These are phyloP conservation scores for Phoxinus dragarum DNA, from an alignment of 2,797 vertebrate species.

Conservation along the genomic window DNA sequence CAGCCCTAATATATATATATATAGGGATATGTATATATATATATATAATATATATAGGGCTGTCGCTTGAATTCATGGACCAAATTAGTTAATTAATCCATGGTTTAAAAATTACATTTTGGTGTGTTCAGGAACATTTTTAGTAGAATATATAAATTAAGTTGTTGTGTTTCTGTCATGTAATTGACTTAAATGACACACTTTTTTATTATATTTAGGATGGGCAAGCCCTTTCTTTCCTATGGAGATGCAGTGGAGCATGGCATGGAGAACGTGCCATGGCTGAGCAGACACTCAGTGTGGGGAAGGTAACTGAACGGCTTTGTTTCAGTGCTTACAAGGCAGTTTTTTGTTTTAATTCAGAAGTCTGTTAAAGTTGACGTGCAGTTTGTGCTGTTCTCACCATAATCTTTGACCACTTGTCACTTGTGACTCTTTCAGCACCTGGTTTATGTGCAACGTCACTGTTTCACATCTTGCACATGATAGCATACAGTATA, in stretches of 20 bases:
- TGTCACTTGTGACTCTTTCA: constrained; percentile 4
- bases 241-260: constrained; percentile 89
- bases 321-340: constrained; percentile 1
- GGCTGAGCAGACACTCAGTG: constrained; percentile 83
- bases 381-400: not conserved
- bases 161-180: not conserved
- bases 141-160: not conserved
- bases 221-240: constrained; percentile 86
- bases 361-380: not conserved
- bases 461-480: not conserved
- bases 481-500: not conserved
- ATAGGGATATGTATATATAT: no score
- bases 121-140: not conserved
- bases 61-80: not conserved
- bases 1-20: no score
- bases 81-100: not conserved
- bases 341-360: not conserved
- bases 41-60: not conserved
- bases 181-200: not conserved
- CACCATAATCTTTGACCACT: constrained; percentile 9
- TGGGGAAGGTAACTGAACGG: constrained; percentile 87
- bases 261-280: constrained; percentile 85
- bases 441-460: not conserved
- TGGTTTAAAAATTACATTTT: no score
- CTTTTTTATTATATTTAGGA: constrained; percentile 68